Percentiles rank a stretch among this genome's conserved stretches.
These are phyloP conservation scores for Caenorhabditis uteleia DNA, from an alignment of 2,888 invertebrate genomes.

Conservation along the genomic window DNA sequence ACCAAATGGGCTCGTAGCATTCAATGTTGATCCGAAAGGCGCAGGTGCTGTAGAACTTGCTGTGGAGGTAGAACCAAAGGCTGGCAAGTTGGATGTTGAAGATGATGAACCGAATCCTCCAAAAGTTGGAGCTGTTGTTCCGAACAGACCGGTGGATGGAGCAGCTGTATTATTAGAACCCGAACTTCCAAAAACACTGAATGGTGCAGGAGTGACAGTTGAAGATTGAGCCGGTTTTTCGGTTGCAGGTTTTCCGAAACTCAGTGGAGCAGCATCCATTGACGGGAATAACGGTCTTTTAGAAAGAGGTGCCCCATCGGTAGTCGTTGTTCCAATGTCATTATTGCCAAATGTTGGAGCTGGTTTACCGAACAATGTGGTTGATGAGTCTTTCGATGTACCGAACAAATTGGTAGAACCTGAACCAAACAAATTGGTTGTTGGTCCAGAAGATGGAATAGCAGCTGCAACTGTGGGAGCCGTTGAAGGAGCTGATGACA, in stretches of 20 bases:
- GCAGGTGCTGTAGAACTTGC: not conserved
- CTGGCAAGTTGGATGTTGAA: not conserved
- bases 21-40: conserved; percentile 1
- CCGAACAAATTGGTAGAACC: not conserved
- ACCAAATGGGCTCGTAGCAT: conserved; percentile 6
- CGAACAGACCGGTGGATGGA: no score
- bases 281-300: not conserved
- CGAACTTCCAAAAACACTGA: conserved; percentile 4
- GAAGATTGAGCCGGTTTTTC: not conserved
- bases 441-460: not conserved
- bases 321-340: not conserved
- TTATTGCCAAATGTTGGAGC: not conserved
- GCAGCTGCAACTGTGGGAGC: not conserved
- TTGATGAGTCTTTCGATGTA: not conserved
- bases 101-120: conserved; percentile 23
- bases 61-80: conserved; percentile 2
- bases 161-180: not conserved
- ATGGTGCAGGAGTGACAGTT: not conserved
- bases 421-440: conserved; percentile 4
- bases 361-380: not conserved
- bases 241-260: conserved; percentile 9
- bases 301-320: not conserved
- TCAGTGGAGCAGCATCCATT: conserved; percentile 7
- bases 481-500: conserved; percentile 2
- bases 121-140: conserved; percentile 4